Conservation (phyloP, 2,113 vertebrate species). For the Lamprologus ornatipinnis region DNA sequence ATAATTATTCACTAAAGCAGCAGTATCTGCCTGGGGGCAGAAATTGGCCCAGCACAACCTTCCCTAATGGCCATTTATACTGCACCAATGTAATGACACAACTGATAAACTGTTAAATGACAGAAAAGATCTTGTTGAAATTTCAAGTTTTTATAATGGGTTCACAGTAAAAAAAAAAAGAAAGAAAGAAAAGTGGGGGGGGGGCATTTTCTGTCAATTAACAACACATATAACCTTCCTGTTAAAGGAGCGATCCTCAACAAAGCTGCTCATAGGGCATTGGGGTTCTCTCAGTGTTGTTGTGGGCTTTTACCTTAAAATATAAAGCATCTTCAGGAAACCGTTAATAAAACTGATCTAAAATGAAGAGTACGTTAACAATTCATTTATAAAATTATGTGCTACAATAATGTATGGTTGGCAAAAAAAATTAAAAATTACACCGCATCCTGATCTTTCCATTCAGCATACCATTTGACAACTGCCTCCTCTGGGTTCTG, state of each 20-base stretch:
- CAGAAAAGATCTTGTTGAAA: neutral
- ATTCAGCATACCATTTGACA: neutral
- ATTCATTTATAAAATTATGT: neutral
- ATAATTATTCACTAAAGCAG: neutral
- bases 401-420: neutral
- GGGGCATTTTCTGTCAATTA: neutral
- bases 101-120: neutral
- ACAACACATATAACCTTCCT: neutral
- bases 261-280: neutral
- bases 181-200: fast-evolving
- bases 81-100: neutral
- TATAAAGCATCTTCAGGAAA: neutral
- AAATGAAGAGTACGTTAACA: neutral
- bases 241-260: neutral
- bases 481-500: neutral
- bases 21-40: neutral
- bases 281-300: neutral
- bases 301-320: neutral
- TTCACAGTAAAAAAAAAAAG: neutral
- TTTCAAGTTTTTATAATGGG: neutral
- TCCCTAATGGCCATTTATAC: neutral
- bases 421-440: neutral
- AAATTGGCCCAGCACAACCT: neutral
- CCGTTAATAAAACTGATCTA: neutral
- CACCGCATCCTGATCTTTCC: neutral